These are phyloP conservation scores for Nematolebias whitei DNA, from an alignment of 2,113 vertebrate genomes.

Conservation along the genomic window DNA sequence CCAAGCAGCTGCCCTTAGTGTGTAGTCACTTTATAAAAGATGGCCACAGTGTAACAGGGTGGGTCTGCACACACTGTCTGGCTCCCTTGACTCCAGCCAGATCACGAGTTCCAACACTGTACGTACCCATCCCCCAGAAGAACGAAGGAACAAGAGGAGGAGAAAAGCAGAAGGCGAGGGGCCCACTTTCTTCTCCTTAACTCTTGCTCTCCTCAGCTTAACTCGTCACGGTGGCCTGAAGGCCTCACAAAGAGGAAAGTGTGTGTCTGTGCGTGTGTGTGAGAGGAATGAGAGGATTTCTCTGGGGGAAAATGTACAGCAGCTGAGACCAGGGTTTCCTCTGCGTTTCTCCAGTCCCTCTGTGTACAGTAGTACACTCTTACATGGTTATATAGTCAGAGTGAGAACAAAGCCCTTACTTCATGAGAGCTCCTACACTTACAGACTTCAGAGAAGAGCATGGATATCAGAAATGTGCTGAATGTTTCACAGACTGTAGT, in stretches of 20 bases:
- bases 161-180: slow-evolving; percentile 34
- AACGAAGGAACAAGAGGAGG: slow-evolving; percentile 48
- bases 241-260: slow-evolving; percentile 35
- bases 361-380: slow-evolving; percentile 52
- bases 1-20: background rate
- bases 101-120: slow-evolving; percentile 65
- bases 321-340: slow-evolving; percentile 74
- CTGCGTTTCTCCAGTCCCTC: slow-evolving; percentile 40
- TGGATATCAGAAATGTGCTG: slow-evolving; percentile 43
- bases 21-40: slow-evolving; percentile 8
- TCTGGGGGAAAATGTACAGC: slow-evolving; percentile 52
- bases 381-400: slow-evolving; percentile 49
- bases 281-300: slow-evolving; percentile 47
- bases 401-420: slow-evolving; percentile 65
- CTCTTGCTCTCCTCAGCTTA: slow-evolving; percentile 27
- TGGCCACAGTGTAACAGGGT: slow-evolving; percentile 36
- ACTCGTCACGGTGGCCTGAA: slow-evolving; percentile 28
- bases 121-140: slow-evolving; percentile 57
- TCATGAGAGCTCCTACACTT: slow-evolving; percentile 48
- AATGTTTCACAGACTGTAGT: slow-evolving; percentile 4
- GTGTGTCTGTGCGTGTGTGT: slow-evolving; percentile 17
- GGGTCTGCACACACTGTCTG: slow-evolving; percentile 48
- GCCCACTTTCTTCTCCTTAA: slow-evolving; percentile 33
- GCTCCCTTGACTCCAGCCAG: slow-evolving; percentile 44
- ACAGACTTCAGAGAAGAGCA: slow-evolving; percentile 44